Evolutionary conservation across 2,113 vertebrate species (phyloP), one percentile per base, ranked within the genome.

Genomic region (Neodontobutis hainanensis): DNA sequence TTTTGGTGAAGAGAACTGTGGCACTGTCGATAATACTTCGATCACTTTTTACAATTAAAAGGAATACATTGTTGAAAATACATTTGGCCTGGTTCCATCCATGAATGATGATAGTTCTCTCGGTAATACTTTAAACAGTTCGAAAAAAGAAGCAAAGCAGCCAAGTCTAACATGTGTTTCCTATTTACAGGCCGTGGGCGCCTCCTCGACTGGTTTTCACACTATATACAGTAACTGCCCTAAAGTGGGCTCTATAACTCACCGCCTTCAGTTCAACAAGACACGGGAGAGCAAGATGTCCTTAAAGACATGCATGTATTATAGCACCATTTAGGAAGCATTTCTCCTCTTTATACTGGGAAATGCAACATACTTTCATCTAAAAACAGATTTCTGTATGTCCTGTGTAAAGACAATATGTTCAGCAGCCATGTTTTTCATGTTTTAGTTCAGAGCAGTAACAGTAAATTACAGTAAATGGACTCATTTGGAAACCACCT

Each of bases 161-260:
- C 52, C 52, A 36, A 55, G 52, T 38, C 36, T 11, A 38, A 9
- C 52, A 55, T 38, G 34, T 55, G 52, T 9, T 55, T 55, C 36
- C 36, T n/a, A 55, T 55, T 36, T 14, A 8, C 34, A 35, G 36
- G 35, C 52, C 8, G 5, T 55, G 35, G 34, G 52, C 52, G 14
- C 34, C 35, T n/a, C 35, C 14, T 55, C 12, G 35, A 6, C 4
- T 55, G 38, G 52, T 55, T 55, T 55, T 55, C 34, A 14, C 52
- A 38, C 52, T 36, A 55, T n/a, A 55, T 55, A 27, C 19, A 27
- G 19, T 36, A 36, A n/a, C 7, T 15, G 52, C 52, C 35, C 52
- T 6, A 14, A 55, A 55, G 52, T n/a, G 52, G 12, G 34, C 38
- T 55, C 3, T 14, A 38, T 36, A 55, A 15, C 12, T 55, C 34